Conservation (phyloP, 2,888 invertebrate species). For the Leptodirus hochenwartii region DNA sequence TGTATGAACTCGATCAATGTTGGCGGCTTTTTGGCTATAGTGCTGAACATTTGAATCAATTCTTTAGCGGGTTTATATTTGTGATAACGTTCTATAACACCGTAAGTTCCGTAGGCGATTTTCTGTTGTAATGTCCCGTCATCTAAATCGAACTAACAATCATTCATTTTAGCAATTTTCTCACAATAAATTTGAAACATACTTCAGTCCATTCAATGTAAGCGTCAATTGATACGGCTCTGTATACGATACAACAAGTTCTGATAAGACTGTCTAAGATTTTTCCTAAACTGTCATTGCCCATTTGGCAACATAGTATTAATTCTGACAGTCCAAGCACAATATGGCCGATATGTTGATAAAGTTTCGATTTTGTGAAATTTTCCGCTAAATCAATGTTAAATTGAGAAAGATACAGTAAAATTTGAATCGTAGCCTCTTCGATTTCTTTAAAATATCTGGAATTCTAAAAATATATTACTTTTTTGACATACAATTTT, state of each 20-base stretch:
- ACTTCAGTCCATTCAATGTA: slow-evolving; percentile 24
- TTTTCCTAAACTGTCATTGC: slow-evolving; percentile 13
- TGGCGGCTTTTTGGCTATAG: slow-evolving; percentile 22
- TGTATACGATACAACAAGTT: slow-evolving; percentile 16
- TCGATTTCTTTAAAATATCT: too few species aligned
- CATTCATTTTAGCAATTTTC: neutral
- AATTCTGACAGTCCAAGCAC: slow-evolving; percentile 19
- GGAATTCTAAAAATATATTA: too few species aligned
- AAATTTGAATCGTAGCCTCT: too few species aligned
- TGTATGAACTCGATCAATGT: slow-evolving; percentile 20
- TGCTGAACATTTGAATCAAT: slow-evolving; percentile 18
- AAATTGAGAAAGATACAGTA: too few species aligned
- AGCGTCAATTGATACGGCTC: slow-evolving; percentile 19
- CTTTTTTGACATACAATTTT: too few species aligned
- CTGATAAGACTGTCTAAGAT: slow-evolving; percentile 17
- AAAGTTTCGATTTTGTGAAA: slow-evolving; percentile 15
- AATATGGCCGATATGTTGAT: slow-evolving; percentile 20
- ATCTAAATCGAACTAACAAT: slow-evolving; percentile 17
- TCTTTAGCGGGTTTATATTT: slow-evolving; percentile 18
- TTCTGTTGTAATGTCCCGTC: slow-evolving; percentile 19
- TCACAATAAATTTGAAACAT: slow-evolving; percentile 9
- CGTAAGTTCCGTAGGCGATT: slow-evolving; percentile 20
- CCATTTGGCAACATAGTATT: slow-evolving; percentile 13
- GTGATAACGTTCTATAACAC: slow-evolving; percentile 19
- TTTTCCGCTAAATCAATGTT: slow-evolving; percentile 14